Percentiles rank a stretch among this genome's conserved stretches.
Conservation (phyloP, 1,140 invertebrate genomes). For the Lutraria rhynchaena region DNA sequence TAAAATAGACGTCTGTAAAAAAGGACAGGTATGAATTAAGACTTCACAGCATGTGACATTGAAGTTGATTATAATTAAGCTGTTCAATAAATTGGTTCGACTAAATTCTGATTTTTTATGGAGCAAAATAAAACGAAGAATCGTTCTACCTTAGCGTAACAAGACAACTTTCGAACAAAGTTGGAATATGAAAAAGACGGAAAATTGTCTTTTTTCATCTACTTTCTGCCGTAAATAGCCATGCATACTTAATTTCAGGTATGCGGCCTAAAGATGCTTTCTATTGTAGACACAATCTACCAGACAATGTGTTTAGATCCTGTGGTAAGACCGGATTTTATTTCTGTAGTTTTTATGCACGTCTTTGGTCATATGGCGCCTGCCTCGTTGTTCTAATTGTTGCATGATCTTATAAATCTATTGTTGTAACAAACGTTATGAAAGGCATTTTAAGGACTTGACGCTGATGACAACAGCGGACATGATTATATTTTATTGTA, state of each 20-base stretch:
- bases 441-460: too few relatives aligned
- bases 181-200: not conserved
- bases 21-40: constrained; percentile 15
- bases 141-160: not conserved
- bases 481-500: too few relatives aligned
- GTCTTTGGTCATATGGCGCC: too few relatives aligned
- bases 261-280: not conserved
- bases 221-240: too few relatives aligned
- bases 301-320: constrained; percentile 13
- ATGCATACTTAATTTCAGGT: not conserved
- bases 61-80: not conserved
- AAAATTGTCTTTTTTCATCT: too few relatives aligned
- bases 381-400: too few relatives aligned
- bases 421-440: too few relatives aligned
- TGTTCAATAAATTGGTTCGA: not conserved
- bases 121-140: not conserved
- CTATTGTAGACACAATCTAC: constrained; percentile 3
- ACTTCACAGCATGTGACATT: too few relatives aligned
- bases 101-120: not conserved
- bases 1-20: not conserved
- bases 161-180: not conserved
- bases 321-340: constrained; percentile 15
- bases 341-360: too few relatives aligned
- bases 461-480: too few relatives aligned
- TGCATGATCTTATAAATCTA: too few relatives aligned